A percentile compares a stretch with the other conserved stretches of the same genome.
Evolutionary conservation across 2,797 vertebrate genomes (phyloP).

Genomic region (Hephaestus fuliginosus): DNA sequence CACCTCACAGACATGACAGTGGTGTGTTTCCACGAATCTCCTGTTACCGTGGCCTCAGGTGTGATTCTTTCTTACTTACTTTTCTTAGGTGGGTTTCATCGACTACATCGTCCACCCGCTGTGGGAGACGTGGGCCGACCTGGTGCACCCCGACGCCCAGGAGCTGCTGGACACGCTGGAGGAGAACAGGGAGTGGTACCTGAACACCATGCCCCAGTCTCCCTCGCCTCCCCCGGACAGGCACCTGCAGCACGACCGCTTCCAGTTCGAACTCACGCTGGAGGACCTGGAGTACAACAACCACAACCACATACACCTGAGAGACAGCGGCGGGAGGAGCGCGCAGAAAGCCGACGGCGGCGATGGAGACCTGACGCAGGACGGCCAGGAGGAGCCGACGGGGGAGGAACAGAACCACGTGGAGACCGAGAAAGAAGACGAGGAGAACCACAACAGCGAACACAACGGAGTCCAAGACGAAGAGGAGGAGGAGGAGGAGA

Average conservation of each 20-base stretch:
- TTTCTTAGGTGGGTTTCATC: conserved; percentile 92
- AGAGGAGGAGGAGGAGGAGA: conserved; percentile 31
- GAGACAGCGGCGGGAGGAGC: conserved; percentile 24
- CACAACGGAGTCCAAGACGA: conserved; percentile 70
- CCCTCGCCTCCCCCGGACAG: conserved; percentile 91
- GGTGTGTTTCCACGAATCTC: too few relatives aligned
- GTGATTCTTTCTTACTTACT: background rate
- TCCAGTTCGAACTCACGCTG: conserved; percentile 94
- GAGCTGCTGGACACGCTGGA: conserved; percentile 95
- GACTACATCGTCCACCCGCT: conserved; percentile 96
- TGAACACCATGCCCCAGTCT: conserved; percentile 95
- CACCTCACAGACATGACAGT: background rate
- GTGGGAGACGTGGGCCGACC: conserved; percentile 97
- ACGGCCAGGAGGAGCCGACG: background rate
- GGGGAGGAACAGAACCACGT: conserved; percentile 43
- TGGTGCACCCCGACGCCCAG: conserved; percentile 95
- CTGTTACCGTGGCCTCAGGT: background rate
- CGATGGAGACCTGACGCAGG: conserved; percentile 15
- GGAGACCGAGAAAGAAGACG: conserved; percentile 54
- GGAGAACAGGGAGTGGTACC: conserved; percentile 97
- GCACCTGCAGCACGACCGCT: conserved; percentile 92
- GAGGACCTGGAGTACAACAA: conserved; percentile 89
- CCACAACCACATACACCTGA: conserved; percentile 74
- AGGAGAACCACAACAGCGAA: conserved; percentile 74
- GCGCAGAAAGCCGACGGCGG: conserved; percentile 6